Conservation (phyloP, 2,113 vertebrate genomes). For the Gasterosteus aculeatus region DNA sequence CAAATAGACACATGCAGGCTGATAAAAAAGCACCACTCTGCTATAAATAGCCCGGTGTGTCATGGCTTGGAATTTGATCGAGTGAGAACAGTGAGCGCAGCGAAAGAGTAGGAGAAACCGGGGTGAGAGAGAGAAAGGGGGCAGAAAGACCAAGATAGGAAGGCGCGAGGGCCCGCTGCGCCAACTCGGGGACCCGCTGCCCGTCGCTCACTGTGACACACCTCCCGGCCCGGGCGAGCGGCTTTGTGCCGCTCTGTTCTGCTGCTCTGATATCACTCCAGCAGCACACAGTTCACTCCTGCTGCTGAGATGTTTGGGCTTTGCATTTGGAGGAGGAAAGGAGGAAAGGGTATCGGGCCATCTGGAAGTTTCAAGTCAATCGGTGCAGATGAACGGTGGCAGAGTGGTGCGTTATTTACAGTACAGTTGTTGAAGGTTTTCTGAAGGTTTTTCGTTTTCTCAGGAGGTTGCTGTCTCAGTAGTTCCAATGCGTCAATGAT, state of each 20-base stretch:
- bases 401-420: neutral
- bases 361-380: slow-evolving; percentile 33
- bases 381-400: neutral
- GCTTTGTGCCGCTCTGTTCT: slow-evolving; percentile 55
- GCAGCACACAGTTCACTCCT: slow-evolving; percentile 46
- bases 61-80: slow-evolving; percentile 76
- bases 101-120: slow-evolving; percentile 29
- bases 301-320: slow-evolving; percentile 30
- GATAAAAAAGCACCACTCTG: slow-evolving; percentile 80
- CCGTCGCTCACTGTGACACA: slow-evolving; percentile 73
- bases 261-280: slow-evolving; percentile 55
- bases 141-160: slow-evolving; percentile 11
- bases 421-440: slow-evolving; percentile 15
- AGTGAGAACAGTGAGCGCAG: slow-evolving; percentile 61
- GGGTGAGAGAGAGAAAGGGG: slow-evolving; percentile 8
- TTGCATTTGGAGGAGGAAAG: slow-evolving; percentile 44
- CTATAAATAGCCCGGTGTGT: slow-evolving; percentile 82
- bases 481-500: slow-evolving; percentile 7
- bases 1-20: slow-evolving; percentile 81
- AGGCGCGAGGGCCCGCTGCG: slow-evolving; percentile 35
- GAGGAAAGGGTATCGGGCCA: slow-evolving; percentile 13
- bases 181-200: slow-evolving; percentile 60
- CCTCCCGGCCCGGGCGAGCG: slow-evolving; percentile 66
- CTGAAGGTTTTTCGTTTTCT: slow-evolving; percentile 21
- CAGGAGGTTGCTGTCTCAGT: slow-evolving; percentile 7